Conservation (phyloP, 2,113 vertebrate genomes). For the Crotalus horridus region DNA sequence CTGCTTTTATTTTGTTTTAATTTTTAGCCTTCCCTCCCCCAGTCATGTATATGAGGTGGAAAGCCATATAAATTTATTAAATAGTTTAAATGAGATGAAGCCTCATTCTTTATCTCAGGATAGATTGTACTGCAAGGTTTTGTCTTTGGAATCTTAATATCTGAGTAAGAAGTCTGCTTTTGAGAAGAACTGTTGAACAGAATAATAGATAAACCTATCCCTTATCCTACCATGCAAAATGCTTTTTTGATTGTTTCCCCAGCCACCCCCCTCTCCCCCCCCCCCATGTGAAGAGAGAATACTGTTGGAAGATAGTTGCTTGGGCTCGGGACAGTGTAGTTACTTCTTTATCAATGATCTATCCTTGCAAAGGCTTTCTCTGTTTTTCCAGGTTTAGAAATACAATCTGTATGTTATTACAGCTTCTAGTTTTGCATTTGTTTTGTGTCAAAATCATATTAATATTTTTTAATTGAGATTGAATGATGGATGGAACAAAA, state of each 20-base stretch:
- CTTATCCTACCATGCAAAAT: not conserved
- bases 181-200: not conserved
- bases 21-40: too few relatives aligned
- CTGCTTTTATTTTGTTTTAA: too few relatives aligned
- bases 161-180: not conserved
- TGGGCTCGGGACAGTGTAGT: not conserved
- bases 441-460: not conserved
- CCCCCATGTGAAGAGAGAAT: not conserved
- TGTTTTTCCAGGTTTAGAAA: not conserved
- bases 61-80: too few relatives aligned
- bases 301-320: too few relatives aligned
- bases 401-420: not conserved
- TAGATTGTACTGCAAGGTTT: not conserved
- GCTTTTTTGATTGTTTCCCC: not conserved
- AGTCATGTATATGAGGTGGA: too few relatives aligned
- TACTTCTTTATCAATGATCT: not conserved
- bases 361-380: not conserved
- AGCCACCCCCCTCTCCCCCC: too few relatives aligned
- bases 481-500: not conserved
- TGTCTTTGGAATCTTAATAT: not conserved
- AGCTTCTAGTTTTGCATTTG: not conserved
- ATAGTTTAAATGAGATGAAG: not conserved
- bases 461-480: not conserved
- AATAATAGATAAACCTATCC: not conserved
- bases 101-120: not conserved